Percentiles rank a stretch among this genome's conserved stretches.
Evolutionary conservation across 2,797 vertebrate genomes (phyloP).

Genomic region (Micrastur ruficollis): DNA sequence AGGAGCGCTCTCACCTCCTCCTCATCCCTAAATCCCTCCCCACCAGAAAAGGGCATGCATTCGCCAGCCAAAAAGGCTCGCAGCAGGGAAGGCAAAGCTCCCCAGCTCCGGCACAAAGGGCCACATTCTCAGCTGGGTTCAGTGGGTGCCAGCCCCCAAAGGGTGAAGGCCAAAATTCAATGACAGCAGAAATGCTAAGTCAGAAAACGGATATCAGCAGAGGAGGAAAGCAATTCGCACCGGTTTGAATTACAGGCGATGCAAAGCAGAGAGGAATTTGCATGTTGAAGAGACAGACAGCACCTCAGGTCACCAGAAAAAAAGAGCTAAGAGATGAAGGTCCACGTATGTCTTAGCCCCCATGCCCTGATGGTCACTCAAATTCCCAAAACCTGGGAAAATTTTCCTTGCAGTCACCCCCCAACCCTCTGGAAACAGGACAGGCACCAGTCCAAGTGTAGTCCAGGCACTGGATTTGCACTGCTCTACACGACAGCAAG

Average conservation of each 20-base stretch:
- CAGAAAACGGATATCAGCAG: background rate
- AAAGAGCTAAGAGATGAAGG: background rate
- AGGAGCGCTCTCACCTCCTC: slow-evolving; percentile 66
- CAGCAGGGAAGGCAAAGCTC: slow-evolving; percentile 59
- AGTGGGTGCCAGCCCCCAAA: slow-evolving; percentile 36
- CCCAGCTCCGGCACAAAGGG: slow-evolving; percentile 11
- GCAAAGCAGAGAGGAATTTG: slow-evolving; percentile 28
- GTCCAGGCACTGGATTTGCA: background rate
- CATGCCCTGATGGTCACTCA: accelerated
- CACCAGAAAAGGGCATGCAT: slow-evolving; percentile 47
- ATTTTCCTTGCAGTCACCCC: background rate
- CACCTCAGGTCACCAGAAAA: background rate
- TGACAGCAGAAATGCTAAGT: slow-evolving; percentile 22
- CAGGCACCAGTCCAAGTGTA: background rate
- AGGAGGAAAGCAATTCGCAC: background rate
- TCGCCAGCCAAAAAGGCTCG: slow-evolving; percentile 44
- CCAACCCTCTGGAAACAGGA: background rate
- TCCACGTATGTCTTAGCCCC: background rate
- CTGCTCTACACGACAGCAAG: background rate
- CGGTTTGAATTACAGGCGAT: background rate
- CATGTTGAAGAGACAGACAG: slow-evolving; percentile 1
- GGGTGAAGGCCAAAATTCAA: slow-evolving; percentile 25
- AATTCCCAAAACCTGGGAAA: background rate
- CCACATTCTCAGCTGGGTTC: slow-evolving; percentile 49
- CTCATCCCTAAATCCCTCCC: slow-evolving; percentile 65